Conservation (phyloP, 2,113 vertebrate genomes). For the Catagonus wagneri region DNA sequence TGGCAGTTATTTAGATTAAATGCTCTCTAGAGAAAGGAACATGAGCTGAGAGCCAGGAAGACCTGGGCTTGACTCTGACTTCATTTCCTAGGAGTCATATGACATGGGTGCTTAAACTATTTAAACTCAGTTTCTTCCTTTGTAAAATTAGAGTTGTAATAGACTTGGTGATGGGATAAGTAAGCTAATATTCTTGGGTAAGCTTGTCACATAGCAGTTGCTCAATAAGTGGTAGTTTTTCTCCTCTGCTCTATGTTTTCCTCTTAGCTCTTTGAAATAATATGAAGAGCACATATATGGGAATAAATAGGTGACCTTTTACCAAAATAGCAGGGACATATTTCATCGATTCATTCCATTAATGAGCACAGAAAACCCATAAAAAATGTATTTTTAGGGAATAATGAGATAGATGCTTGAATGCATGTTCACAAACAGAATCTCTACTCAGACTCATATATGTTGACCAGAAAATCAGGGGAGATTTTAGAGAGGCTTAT, state of each 20-base stretch:
- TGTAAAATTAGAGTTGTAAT: not conserved
- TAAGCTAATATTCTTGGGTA: no score
- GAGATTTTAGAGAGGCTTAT: not conserved
- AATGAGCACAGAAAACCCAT: not conserved
- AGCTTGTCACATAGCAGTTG: not conserved
- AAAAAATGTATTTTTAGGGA: not conserved
- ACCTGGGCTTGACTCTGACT: not conserved
- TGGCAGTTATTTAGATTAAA: slow-evolving; percentile 34
- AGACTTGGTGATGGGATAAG: not conserved
- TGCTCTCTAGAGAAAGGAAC: not conserved
- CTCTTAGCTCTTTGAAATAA: not conserved
- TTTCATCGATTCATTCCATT: not conserved
- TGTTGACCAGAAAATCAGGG: not conserved
- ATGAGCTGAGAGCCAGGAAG: not conserved
- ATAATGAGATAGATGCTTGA: not conserved
- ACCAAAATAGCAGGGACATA: not conserved
- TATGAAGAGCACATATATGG: not conserved
- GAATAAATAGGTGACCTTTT: not conserved
- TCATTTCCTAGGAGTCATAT: slow-evolving; percentile 21
- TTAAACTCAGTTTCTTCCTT: slow-evolving; percentile 9
- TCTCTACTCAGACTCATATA: not conserved
- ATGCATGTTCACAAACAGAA: not conserved
- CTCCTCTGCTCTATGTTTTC: not conserved
- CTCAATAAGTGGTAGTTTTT: not conserved
- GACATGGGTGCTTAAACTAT: not conserved